Conservation (phyloP, 2,797 vertebrate genomes). For the Eulemur albifrons region DNA sequence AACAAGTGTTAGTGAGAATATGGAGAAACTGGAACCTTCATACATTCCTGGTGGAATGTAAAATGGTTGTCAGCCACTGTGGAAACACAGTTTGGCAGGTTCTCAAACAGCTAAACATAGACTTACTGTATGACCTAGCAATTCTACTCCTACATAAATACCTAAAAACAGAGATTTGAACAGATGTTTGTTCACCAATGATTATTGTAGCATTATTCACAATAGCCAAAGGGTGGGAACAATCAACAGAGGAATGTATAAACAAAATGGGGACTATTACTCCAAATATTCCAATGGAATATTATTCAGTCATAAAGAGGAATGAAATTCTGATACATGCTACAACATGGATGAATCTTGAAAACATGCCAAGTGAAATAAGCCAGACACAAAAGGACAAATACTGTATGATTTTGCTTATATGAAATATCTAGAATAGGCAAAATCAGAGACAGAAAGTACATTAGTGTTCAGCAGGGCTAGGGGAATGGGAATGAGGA, state of each 20-base stretch:
- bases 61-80: neutral
- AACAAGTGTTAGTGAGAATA: neutral
- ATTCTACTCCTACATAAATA: neutral
- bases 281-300: neutral
- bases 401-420: too few relatives aligned
- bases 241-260: neutral
- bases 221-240: neutral
- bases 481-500: neutral
- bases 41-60: neutral
- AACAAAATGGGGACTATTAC: too few relatives aligned
- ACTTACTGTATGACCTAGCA: neutral
- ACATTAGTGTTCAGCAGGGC: neutral
- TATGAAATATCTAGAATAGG: neutral
- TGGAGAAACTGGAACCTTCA: neutral
- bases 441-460: neutral
- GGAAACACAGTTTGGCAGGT: neutral
- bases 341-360: neutral
- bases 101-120: neutral
- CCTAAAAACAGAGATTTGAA: neutral
- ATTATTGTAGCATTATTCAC: neutral
- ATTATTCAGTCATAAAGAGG: neutral
- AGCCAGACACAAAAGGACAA: neutral
- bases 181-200: neutral
- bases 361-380: neutral
- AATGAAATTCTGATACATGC: neutral